Conservation (phyloP, 2,113 vertebrate species). For the Crotalus viridis region DNA sequence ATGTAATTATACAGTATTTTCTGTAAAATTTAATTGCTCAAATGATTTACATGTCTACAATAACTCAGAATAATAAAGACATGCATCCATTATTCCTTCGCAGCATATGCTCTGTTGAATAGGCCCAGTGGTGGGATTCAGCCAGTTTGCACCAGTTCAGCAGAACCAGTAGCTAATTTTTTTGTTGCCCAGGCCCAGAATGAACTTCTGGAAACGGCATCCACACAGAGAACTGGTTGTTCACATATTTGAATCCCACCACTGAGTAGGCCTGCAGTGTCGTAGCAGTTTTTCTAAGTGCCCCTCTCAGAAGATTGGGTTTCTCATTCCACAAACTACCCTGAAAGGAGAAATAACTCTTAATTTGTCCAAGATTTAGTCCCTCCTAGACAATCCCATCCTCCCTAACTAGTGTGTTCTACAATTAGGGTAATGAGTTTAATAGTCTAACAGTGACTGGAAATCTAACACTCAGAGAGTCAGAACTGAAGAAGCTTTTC, state of each 20-base stretch:
- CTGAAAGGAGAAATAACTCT: neutral
- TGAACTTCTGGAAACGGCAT: no score
- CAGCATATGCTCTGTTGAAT: constrained; percentile 20
- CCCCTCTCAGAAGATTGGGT: neutral
- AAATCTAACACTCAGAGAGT: neutral
- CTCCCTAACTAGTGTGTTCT: neutral
- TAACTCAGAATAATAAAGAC: constrained; percentile 30
- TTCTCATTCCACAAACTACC: neutral
- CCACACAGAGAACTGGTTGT: no score
- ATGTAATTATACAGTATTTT: constrained; percentile 1
- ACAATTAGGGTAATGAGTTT: neutral
- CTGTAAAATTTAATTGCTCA: constrained; percentile 40
- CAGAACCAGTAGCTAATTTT: no score
- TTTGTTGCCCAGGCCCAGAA: no score
- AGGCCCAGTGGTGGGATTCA: neutral
- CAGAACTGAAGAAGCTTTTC: neutral
- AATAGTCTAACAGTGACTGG: neutral
- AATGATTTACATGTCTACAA: constrained; percentile 14
- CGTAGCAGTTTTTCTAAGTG: neutral
- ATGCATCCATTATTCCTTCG: constrained; percentile 8
- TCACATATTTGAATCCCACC: no score
- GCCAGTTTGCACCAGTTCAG: no score
- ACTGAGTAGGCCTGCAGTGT: constrained; percentile 17
- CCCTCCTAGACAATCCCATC: neutral
- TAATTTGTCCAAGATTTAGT: neutral